Evolutionary conservation across 1,140 invertebrate species (phyloP).

Genomic region (Phocides pigmalion): DNA sequence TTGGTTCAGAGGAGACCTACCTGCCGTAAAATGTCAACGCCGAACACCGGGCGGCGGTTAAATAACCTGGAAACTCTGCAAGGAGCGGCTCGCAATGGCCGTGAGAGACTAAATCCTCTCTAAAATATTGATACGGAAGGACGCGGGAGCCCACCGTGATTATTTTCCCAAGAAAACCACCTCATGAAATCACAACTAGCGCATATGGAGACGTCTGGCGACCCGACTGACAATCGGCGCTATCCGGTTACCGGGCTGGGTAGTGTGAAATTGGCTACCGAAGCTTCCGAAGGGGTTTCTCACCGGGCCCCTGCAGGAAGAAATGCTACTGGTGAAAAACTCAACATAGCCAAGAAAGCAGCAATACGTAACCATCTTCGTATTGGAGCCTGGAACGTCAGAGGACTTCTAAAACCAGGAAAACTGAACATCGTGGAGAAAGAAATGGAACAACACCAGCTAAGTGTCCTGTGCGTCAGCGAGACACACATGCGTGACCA

Average conservation of each 20-base stretch:
- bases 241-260: constrained; percentile 31
- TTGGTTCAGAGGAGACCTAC: too few relatives aligned
- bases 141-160: too few relatives aligned
- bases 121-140: too few relatives aligned
- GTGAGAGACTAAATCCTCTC: too few relatives aligned
- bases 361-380: constrained; percentile 30
- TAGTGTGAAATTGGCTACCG: constrained; percentile 39
- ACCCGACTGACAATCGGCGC: constrained; percentile 35
- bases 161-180: constrained; percentile 34
- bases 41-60: too few relatives aligned
- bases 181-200: neutral
- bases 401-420: too few relatives aligned
- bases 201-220: constrained; percentile 16
- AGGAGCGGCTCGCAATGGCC: too few relatives aligned
- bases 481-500: constrained; percentile 33
- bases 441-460: too few relatives aligned
- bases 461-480: constrained; percentile 9
- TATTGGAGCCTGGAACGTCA: too few relatives aligned
- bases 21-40: too few relatives aligned
- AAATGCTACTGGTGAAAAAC: constrained; percentile 35
- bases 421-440: too few relatives aligned
- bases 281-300: constrained; percentile 17
- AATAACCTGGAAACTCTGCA: too few relatives aligned
- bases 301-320: constrained; percentile 13
- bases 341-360: neutral